These are phyloP conservation scores for Phalacrocorax carbo DNA, from an alignment of 2,113 vertebrate species.

Conservation along the genomic window DNA sequence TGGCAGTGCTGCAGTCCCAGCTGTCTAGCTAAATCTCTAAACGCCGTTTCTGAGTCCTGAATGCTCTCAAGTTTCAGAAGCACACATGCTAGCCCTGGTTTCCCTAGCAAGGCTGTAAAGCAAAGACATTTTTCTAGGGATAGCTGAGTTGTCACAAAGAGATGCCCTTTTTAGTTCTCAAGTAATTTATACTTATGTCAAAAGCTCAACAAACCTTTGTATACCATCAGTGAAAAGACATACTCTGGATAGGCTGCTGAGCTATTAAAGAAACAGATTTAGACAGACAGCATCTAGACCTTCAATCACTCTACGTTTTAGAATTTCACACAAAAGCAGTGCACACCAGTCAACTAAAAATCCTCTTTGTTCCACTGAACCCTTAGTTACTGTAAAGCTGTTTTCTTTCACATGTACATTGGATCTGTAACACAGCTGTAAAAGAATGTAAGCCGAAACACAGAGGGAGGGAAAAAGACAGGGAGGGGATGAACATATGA, in stretches of 20 bases:
- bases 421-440: background rate
- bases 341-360: background rate
- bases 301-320: background rate
- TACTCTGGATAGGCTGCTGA: background rate
- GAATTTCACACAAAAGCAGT: background rate
- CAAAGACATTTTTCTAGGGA: background rate
- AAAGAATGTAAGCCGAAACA: background rate
- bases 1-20: background rate
- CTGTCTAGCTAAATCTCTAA: background rate
- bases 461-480: background rate
- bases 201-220: background rate
- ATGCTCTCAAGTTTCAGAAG: background rate
- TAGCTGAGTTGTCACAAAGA: background rate
- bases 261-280: background rate
- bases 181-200: background rate
- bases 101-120: background rate
- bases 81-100: background rate
- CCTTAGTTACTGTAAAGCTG: background rate
- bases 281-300: background rate
- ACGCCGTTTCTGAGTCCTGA: background rate
- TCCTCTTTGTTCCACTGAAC: background rate
- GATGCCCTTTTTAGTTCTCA: background rate
- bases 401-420: background rate
- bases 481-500: background rate
- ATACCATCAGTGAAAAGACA: background rate